Evolutionary conservation across 2,797 vertebrate species (phyloP).

Genomic region (Enteromius treurensis): DNA sequence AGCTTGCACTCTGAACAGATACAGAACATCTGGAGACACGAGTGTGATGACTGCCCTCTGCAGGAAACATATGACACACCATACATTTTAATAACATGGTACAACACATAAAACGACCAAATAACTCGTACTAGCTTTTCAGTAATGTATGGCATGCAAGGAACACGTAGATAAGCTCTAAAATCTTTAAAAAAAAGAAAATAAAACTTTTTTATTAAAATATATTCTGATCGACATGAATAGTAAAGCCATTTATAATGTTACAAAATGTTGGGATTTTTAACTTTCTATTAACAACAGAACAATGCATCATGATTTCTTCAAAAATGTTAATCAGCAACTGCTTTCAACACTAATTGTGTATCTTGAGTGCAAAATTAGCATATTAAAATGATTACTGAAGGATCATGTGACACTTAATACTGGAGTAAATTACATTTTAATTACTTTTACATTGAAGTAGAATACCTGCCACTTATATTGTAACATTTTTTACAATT

Average conservation of each 20-base stretch:
- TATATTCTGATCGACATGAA: background rate
- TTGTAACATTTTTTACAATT: background rate
- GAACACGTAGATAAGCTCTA: background rate
- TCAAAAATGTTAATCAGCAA: background rate
- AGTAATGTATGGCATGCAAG: background rate
- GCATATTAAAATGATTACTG: background rate
- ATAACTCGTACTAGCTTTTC: background rate
- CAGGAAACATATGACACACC: slow-evolving; percentile 60
- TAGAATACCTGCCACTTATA: background rate
- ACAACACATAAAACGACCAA: background rate
- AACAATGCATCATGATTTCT: background rate
- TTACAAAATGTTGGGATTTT: background rate
- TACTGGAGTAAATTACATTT: background rate
- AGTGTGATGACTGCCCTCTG: slow-evolving; percentile 96
- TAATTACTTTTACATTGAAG: background rate
- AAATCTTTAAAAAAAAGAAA: background rate
- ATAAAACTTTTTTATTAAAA: background rate
- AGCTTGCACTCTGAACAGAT: slow-evolving; percentile 98
- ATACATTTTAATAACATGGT: slow-evolving; percentile 6
- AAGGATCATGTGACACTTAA: background rate
- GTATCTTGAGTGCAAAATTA: background rate
- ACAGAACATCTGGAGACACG: slow-evolving; percentile 93
- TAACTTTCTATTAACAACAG: background rate
- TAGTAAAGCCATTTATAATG: background rate
- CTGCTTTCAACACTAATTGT: background rate